Conservation (phyloP, 2,113 vertebrate species). For the Rafetus swinhoei region DNA sequence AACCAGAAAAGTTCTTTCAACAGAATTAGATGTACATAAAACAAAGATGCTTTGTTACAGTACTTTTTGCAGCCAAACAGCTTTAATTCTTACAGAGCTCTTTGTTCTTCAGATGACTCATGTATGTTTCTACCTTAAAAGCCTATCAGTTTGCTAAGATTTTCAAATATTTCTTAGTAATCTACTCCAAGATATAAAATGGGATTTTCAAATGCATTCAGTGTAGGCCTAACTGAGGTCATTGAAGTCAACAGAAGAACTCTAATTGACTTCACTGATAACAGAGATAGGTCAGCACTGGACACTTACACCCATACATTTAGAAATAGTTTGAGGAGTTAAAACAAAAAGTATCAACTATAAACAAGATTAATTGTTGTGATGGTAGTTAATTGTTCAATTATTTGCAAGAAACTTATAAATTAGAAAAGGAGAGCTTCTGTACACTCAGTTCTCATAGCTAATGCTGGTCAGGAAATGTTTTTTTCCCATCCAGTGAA, state of each 20-base stretch:
- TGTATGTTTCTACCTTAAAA: constrained; percentile 8
- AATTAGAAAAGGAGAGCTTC: not conserved
- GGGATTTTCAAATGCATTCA: not conserved
- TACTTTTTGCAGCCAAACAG: not conserved
- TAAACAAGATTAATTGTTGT: not conserved
- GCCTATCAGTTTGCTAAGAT: not conserved
- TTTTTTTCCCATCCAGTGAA: not conserved
- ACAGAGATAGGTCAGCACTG: not conserved
- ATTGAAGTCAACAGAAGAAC: not conserved
- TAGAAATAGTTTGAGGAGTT: constrained; percentile 2
- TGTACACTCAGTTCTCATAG: not conserved
- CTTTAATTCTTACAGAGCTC: not conserved
- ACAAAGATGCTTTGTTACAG: not conserved
- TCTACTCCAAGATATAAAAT: constrained; percentile 28
- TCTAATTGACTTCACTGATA: not conserved
- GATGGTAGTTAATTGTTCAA: not conserved
- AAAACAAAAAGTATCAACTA: not conserved
- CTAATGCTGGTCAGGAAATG: not conserved
- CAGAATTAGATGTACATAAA: constrained; percentile 19
- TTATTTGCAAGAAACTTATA: not conserved
- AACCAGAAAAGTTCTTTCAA: not conserved
- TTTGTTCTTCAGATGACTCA: not conserved
- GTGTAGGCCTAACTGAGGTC: not conserved
- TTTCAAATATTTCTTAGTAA: constrained; percentile 8
- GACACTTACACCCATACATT: not conserved